phyloP scores from a whole-genome alignment of 2,888 invertebrate genomes.

The Andrena flavipes region DNA sequence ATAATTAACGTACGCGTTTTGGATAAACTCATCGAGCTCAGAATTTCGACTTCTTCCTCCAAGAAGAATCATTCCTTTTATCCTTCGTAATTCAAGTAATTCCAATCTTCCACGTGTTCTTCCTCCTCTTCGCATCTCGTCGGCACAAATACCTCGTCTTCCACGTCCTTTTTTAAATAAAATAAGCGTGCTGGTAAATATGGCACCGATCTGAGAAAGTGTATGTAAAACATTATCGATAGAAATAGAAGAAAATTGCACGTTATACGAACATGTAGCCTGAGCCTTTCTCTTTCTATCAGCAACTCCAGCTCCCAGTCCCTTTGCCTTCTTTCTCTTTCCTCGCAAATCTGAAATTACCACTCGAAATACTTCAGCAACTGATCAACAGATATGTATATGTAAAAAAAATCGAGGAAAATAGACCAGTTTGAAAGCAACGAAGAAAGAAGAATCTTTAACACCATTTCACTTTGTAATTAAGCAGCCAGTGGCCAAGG shows the following conservation, averaged over 20 bases:
- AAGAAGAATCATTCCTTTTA: not conserved
- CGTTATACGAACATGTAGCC: conserved; percentile 26
- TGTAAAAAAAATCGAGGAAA: not conserved
- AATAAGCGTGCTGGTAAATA: not conserved
- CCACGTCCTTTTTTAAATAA: conserved; percentile 8
- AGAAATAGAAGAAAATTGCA: conserved; percentile 9
- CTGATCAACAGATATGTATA: not conserved
- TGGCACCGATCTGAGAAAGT: not conserved
- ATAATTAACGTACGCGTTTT: not conserved
- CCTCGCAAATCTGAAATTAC: conserved; percentile 56
- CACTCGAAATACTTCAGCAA: not conserved
- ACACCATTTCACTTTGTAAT: conserved; percentile 71
- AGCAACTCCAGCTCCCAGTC: conserved; percentile 53
- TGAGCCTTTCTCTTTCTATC: conserved; percentile 40
- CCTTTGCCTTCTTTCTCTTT: conserved; percentile 15
- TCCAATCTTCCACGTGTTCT: conserved; percentile 38
- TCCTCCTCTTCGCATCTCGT: conserved; percentile 30
- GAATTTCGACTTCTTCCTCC: not conserved
- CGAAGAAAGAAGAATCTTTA: not conserved
- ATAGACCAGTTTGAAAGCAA: not conserved
- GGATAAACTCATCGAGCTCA: not conserved
- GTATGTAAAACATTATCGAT: not conserved
- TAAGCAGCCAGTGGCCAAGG: conserved; percentile 78
- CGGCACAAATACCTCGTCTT: conserved; percentile 1
- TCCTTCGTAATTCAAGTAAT: conserved; percentile 38